Percentiles rank a stretch among this genome's conserved stretches.
phyloP scores from a whole-genome alignment of 2,888 invertebrate genomes.

The Bellardia bayeri region DNA sequence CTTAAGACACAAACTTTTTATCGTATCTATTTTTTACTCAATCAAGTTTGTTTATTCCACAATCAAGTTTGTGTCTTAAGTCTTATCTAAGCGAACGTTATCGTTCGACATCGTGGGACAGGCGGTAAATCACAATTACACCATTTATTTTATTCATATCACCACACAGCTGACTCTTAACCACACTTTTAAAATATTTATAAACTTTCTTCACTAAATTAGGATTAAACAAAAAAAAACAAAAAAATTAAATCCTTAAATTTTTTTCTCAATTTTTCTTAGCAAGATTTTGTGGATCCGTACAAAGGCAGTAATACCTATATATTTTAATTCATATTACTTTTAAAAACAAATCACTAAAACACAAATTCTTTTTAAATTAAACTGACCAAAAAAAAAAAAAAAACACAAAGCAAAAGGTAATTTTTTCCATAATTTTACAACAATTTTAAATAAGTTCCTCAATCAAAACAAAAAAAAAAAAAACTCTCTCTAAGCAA shows the following conservation, averaged over 20 bases:
- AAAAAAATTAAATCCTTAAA: not conserved
- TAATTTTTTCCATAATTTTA: constrained; percentile 60
- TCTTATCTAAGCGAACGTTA: too few relatives aligned
- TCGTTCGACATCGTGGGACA: not conserved
- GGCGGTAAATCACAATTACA: not conserved
- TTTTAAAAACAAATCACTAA: constrained; percentile 81
- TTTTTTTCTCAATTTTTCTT: constrained; percentile 82
- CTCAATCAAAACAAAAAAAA: not conserved
- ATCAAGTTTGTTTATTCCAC: too few relatives aligned
- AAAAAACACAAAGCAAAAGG: constrained; percentile 54
- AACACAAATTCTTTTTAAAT: constrained; percentile 61
- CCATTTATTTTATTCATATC: constrained; percentile 8
- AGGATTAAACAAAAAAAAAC: not conserved
- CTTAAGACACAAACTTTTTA: too few relatives aligned
- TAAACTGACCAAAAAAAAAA: constrained; percentile 42
- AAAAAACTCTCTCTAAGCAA: not conserved
- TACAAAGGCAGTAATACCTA: constrained; percentile 92
- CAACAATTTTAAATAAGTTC: constrained; percentile 5
- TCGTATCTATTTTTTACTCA: too few relatives aligned
- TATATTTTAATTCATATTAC: constrained; percentile 87
- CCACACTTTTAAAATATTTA: not conserved
- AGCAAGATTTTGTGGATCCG: constrained; percentile 89
- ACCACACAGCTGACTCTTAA: not conserved
- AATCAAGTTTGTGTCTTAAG: too few relatives aligned
- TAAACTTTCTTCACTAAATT: not conserved